Conservation (phyloP, 37 sponge, comb jelly and placozoan species). For the Halichondria panicea region DNA sequence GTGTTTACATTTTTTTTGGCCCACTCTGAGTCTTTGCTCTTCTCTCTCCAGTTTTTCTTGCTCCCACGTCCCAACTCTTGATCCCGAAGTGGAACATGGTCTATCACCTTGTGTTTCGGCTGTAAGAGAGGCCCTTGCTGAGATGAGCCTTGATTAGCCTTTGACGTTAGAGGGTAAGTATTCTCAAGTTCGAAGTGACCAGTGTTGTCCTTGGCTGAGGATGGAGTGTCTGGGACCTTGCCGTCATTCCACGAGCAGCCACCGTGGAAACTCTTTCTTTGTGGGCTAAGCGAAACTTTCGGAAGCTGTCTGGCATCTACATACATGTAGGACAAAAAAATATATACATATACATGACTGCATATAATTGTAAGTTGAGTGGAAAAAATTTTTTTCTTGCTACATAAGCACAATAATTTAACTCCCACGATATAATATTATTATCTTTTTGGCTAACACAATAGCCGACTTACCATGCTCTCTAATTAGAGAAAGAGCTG, state of each 20-base stretch:
- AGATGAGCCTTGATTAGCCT: neutral
- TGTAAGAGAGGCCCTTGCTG: neutral
- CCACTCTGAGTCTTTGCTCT: neutral
- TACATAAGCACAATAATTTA: too few relatives aligned
- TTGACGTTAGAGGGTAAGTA: neutral
- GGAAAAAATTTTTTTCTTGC: too few relatives aligned
- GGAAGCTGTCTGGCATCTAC: neutral
- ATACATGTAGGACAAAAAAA: neutral
- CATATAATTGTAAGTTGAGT: neutral
- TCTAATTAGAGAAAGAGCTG: conserved; percentile 48
- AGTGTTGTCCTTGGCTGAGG: neutral
- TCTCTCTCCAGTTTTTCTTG: neutral
- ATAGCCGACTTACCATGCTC: conserved; percentile 42
- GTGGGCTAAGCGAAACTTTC: conserved; percentile 69
- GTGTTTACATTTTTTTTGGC: too few relatives aligned
- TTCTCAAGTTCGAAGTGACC: neutral
- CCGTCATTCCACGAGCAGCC: conserved; percentile 69
- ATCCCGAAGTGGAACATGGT: conserved; percentile 52
- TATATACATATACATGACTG: neutral
- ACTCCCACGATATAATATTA: too few relatives aligned
- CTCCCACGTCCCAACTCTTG: conserved; percentile 9
- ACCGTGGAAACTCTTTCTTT: conserved; percentile 64
- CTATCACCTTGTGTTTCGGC: conserved; percentile 20
- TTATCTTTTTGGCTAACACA: too few relatives aligned
- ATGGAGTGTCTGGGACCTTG: neutral